Evolutionary conservation across 2,888 invertebrate genomes (phyloP), one percentile per base, ranked within the genome.

Genomic region (Temnothorax unifasciatus): DNA sequence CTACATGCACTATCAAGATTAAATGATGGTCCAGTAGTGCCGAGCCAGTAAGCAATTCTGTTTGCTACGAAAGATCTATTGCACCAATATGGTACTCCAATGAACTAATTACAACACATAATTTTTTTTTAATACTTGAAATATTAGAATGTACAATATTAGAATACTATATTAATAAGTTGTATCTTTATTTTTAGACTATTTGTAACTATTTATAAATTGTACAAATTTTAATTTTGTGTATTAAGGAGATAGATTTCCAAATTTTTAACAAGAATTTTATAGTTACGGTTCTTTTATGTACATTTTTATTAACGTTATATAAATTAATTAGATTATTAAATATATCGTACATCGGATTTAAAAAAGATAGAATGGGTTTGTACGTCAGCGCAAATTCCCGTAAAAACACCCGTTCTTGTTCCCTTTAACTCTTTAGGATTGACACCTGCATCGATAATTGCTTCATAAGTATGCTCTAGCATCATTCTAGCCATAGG

Each of bases 21-120:
- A 18, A 8, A 34, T 15, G 61, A 61, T 34, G 61, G 61, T 34
- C 61, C 61, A 34, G 29, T 66, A 66, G 25, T 11, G 15, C 95
- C 99, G 86, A 99, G 96, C 95, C 97, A 97, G 95, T 97, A 98
- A 3, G 98, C 98, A 87, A 99, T 96, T 96, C 95, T 96, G 95
- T 99, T 98, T n/a, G 99, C 97, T 93, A 99, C 96, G 98, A 99
- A 98, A 11, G 98, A 98, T 83, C 98, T 96, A 91, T 98, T 98
- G 95, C 98, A 98, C 21, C 44, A 44, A 21, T 6, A 3, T 15
- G 21, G 8, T 21, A 15, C 0, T 57, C 99, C 97, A 47, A 96
- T 98, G 98, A 98, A 92, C 98, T 98, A 0, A 97, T 97, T 0
- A 54, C 15, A 44, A 11, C 3, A 54, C 18, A 52, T 9, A 21